Base-by-base conservation (phyloP, 2,888 invertebrate genomes). In the Apotomis capreana region DNA sequence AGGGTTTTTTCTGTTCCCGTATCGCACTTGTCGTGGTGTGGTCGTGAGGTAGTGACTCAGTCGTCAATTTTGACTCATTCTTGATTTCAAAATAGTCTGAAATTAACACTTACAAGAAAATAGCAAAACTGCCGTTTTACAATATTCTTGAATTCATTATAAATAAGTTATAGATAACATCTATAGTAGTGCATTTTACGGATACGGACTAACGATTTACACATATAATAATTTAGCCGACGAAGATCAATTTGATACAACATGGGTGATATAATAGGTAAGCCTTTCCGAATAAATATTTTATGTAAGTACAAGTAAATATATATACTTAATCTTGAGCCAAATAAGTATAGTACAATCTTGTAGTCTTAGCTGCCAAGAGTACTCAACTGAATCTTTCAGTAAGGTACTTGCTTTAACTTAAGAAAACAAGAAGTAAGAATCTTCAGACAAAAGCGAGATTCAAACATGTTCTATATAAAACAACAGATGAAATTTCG, bases 251-350 rank as follows among this genome's bases (percentile, higher is more conserved):
- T 51, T 59, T 26, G 49, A 5, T 26, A 0, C 13, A 15, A 4
- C 37, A 70, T 70, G 70, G 70, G 70, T 10, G 70, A 70, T 52
- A 13, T 64, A 64, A 70, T 70, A 52, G 70, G 70, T 70, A 59
- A 68, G 58, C 10, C 58, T 49, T 8, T 12, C 46, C 13, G 5
- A 51, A 58, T 9, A 61, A 13, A 9, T 67, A 55, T 4, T 15
- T 49, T 49, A 10, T 10, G 49, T 49, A 49, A 3, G 44, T 10
- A 49, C 49, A 49, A 49, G 5, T 5, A 5, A 5, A 40, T 40
- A 6, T 40, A 40, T 40, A 6, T 26, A 26, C 26, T 2, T 26
- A 26, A 26, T 26, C 26, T 26, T 26, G 26, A 26, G 26, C 26
- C 26, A 26, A 26, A 26, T 26, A 26, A 26, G 26, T 26, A 26